phyloP scores from a whole-genome alignment of 2,113 vertebrate species.

The human region GRCh38 chrX:112888501-112889000 shows the following conservation, averaged over 20 bases:
- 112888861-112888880: background rate
- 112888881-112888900: background rate
- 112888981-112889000: slow-evolving; percentile 1
- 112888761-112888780: background rate
- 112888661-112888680: slow-evolving; percentile 27
- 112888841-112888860: background rate
- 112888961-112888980: slow-evolving; percentile 13
- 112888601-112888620: slow-evolving; percentile 11
- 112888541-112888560: background rate
- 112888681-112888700: background rate
- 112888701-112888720: background rate
- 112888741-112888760: background rate
- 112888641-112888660: background rate
- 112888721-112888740: background rate
- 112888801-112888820: background rate
- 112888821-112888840: background rate
- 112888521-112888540: background rate
- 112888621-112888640: background rate
- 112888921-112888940: slow-evolving; percentile 35
- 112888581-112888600: background rate
- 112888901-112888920: slow-evolving; percentile 24
- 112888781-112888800: background rate
- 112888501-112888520: background rate
- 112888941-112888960: background rate
- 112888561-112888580: background rate